Base-by-base conservation (phyloP, 2,113 vertebrate genomes). In the Hyperopisus bebe region DNA sequence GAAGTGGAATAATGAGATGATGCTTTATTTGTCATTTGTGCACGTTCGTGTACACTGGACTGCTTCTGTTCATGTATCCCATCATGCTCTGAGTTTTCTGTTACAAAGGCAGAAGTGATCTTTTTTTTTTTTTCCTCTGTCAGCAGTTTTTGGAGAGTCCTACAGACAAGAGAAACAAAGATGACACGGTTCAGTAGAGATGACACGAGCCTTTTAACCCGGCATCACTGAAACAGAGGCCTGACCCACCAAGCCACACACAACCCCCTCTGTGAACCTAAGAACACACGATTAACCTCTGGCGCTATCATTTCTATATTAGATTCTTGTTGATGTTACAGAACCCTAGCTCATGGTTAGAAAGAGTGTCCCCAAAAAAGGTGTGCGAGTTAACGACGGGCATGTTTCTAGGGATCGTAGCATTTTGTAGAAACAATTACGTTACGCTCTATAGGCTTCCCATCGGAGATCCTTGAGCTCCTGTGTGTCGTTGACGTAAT, bases 301-400 rank as follows among this genome's bases (percentile, higher is more conserved):
- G 19, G 48, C 51, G 27, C 62, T 66, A 11, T 27, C 62, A 27
- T 27, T 66, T 66, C 24, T 27, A 4, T 11, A 47, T 47, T 55
- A 77, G 87, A 80, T 62, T 8, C 87, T 87, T 91, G 88, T 88
- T 74, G 90, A 80, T 90, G 8, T 5, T 15, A 82, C 70, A 11
- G 77, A 88, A n/a, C 50, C 31, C 47, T 15, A 77, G 31, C 8
- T 77, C 11, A 77, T 1, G 17, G 70, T 77, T 5, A 39, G 31
- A 77, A 77, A 17, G 70, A 17, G 0, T 74, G 10, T 48, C 58
- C 91, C 89, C 90, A 89, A 46, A 46, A 74, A 82, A 90, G 89
- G 74, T 89, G 77, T 21, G 39, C 10, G 39, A 47, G 44, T 9
- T 4, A 46, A 88, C 1, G 39, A 15, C 24, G 39, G 21, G 9